phyloP scores from a whole-genome alignment of 2,888 invertebrate species.

The Aradus depressus region DNA sequence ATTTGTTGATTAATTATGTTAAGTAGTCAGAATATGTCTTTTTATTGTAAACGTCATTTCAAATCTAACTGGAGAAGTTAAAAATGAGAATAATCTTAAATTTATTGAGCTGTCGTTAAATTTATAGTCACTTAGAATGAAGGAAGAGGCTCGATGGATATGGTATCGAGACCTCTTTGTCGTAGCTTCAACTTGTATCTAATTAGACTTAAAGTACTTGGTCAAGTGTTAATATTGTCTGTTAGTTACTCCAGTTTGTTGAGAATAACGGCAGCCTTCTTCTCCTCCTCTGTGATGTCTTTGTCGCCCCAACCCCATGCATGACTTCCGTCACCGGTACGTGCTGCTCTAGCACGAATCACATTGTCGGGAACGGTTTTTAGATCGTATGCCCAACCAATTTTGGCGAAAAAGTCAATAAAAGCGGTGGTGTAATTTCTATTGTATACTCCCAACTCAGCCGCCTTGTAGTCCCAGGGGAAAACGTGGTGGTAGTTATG shows the following conservation, averaged over 20 bases:
- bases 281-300: constrained; percentile 38
- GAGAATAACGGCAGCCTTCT: constrained; percentile 25
- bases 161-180: too few species aligned
- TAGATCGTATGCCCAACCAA: constrained; percentile 74
- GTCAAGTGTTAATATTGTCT: too few species aligned
- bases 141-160: too few species aligned
- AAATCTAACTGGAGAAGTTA: too few species aligned
- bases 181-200: too few species aligned
- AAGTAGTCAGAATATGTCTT: too few species aligned
- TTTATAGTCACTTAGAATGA: too few species aligned
- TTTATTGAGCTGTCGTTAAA: too few species aligned
- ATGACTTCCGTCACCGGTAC: constrained; percentile 62
- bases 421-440: constrained; percentile 35
- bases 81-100: too few species aligned
- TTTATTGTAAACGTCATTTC: too few species aligned
- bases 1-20: too few species aligned
- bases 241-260: neutral
- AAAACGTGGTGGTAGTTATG: constrained; percentile 48
- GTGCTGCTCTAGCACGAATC: constrained; percentile 53
- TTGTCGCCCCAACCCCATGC: constrained; percentile 70
- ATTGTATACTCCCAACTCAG: constrained; percentile 33
- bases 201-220: too few species aligned
- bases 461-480: constrained; percentile 38
- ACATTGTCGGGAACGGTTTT: constrained; percentile 64
- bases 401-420: constrained; percentile 49